A percentile compares a stretch with the other conserved stretches of the same genome.
Evolutionary conservation across 1,140 invertebrate genomes (phyloP).

Genomic region (Halyomorpha halys): DNA sequence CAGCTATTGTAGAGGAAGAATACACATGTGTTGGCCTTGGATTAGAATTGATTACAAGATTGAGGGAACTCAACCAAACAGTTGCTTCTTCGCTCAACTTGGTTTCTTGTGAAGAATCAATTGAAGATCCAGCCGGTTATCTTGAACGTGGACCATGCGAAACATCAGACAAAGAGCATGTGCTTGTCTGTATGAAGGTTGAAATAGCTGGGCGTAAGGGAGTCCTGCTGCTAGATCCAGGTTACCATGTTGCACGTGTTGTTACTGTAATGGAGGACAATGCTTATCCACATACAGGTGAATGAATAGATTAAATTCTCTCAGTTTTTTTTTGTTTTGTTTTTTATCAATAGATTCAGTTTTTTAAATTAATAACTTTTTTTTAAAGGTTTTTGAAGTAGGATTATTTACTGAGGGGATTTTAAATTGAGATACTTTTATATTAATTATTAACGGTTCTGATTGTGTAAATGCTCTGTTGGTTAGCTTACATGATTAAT

Average conservation of each 20-base stretch:
- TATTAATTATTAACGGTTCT: no score
- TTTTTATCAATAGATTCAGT: not conserved
- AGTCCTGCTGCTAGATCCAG: constrained; percentile 72
- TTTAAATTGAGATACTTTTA: not conserved
- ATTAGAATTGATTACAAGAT: constrained; percentile 57
- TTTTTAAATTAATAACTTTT: not conserved
- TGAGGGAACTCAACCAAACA: constrained; percentile 45
- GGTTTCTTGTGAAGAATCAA: constrained; percentile 77
- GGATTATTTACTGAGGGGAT: no score
- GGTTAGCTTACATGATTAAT: no score
- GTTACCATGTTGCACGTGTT: constrained; percentile 76
- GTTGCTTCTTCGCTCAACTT: constrained; percentile 47
- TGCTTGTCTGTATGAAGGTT: constrained; percentile 67
- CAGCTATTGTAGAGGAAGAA: constrained; percentile 62
- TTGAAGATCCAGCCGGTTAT: constrained; percentile 55
- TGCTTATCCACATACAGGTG: constrained; percentile 71
- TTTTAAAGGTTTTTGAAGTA: no score
- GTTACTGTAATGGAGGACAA: constrained; percentile 79
- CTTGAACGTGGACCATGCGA: constrained; percentile 40
- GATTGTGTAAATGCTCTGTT: no score
- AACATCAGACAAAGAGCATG: constrained; percentile 61
- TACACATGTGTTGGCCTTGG: constrained; percentile 82
- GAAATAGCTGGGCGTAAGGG: constrained; percentile 58
- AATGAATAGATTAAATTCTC: constrained; percentile 22
- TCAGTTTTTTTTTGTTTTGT: no score